Evolutionary conservation across 2,888 invertebrate species (phyloP).

Genomic region (Gymnocheta viridis): DNA sequence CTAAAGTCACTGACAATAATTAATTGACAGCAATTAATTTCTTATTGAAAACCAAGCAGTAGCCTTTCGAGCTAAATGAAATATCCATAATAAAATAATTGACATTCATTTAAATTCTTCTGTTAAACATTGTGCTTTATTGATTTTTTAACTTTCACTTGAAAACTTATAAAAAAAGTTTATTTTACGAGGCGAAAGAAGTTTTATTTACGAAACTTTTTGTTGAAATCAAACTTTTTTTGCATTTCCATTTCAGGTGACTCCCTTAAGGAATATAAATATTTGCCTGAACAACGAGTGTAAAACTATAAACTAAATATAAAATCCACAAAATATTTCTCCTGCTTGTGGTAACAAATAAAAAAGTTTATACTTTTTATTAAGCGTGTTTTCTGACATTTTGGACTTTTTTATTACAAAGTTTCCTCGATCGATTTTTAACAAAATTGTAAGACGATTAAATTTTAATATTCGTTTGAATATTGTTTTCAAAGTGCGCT

Average conservation of each 20-base stretch:
- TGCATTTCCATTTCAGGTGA: too few species aligned
- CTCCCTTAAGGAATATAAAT: too few species aligned
- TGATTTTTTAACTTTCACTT: not conserved
- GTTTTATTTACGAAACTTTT: not conserved
- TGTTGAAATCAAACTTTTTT: not conserved
- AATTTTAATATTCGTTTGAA: not conserved
- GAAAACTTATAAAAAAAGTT: not conserved
- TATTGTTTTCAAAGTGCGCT: not conserved
- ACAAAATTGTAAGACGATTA: too few species aligned
- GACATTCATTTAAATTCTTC: not conserved
- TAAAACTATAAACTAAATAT: too few species aligned
- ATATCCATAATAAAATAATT: not conserved
- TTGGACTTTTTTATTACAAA: too few species aligned
- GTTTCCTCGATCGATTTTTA: too few species aligned
- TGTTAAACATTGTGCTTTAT: not conserved
- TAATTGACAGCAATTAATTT: slow-evolving; percentile 24
- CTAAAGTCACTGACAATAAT: slow-evolving; percentile 33
- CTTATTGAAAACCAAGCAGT: not conserved
- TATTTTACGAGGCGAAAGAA: too few species aligned
- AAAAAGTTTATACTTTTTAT: not conserved
- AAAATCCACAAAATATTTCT: too few species aligned
- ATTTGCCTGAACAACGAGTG: too few species aligned
- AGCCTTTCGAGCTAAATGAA: not conserved
- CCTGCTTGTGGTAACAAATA: too few species aligned
- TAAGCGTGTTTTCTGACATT: too few species aligned